These are phyloP conservation scores for Colinus virginianus DNA, from an alignment of 2,113 vertebrate genomes.

Conservation along the genomic window DNA sequence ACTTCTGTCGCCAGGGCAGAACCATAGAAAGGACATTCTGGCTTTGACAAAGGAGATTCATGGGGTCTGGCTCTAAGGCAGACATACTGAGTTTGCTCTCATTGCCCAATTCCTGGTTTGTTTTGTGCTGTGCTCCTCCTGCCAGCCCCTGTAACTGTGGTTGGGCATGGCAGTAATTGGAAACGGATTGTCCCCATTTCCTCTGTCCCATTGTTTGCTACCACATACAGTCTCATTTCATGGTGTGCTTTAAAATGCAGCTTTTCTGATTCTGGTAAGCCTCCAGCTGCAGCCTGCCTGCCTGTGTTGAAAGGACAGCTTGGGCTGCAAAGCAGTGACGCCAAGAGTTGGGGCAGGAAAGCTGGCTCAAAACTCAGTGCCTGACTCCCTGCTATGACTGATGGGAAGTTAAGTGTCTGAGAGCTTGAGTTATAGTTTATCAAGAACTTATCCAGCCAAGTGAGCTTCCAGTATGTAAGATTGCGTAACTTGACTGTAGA, in stretches of 20 bases:
- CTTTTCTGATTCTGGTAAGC: not conserved
- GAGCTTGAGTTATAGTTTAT: not conserved
- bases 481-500: not conserved
- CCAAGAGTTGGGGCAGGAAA: not conserved
- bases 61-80: not conserved
- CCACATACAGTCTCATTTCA: not conserved
- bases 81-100: not conserved
- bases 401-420: not conserved
- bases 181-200: not conserved
- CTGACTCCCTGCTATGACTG: not conserved
- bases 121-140: not conserved
- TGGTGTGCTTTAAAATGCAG: not conserved
- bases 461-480: not conserved
- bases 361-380: fast-evolving
- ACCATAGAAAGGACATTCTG: not conserved
- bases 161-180: not conserved
- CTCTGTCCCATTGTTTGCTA: not conserved
- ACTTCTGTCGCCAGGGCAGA: not conserved
- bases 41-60: not conserved
- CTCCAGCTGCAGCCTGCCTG: not conserved
- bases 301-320: not conserved
- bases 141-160: not conserved
- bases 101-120: not conserved
- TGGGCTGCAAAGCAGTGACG: not conserved
- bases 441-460: not conserved